These are phyloP conservation scores for Nixonia krombeini DNA, from an alignment of 1,140 invertebrate genomes.

Conservation along the genomic window DNA sequence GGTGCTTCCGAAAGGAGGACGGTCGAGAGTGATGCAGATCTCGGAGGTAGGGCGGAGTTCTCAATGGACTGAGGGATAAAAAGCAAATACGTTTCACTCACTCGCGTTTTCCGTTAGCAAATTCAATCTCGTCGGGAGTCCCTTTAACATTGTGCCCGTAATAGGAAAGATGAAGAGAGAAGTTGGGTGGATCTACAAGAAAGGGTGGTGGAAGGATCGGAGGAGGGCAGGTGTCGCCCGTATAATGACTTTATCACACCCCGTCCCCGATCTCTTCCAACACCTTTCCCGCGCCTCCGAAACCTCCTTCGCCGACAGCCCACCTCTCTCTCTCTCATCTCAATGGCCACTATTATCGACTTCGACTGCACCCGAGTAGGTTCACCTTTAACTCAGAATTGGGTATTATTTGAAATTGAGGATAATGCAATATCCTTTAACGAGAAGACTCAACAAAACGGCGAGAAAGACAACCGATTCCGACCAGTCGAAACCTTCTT, in stretches of 20 bases:
- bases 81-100: conserved; percentile 71
- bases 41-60: conserved; percentile 50
- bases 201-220: conserved; percentile 9
- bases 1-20: conserved; percentile 17
- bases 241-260: conserved; percentile 69
- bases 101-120: conserved; percentile 69
- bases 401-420: conserved; percentile 53
- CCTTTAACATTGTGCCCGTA: conserved; percentile 68
- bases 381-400: conserved; percentile 59
- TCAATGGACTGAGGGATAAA: conserved; percentile 67
- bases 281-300: conserved; percentile 32
- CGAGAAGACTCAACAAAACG: conserved; percentile 53
- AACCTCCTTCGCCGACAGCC: conserved; percentile 48
- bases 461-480: conserved; percentile 22
- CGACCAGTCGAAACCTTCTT: conserved; percentile 35
- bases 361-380: conserved; percentile 57
- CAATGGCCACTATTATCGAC: conserved; percentile 63
- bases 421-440: conserved; percentile 63
- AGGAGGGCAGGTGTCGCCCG: conserved; percentile 62
- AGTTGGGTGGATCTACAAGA: conserved; percentile 37
- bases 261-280: conserved; percentile 36
- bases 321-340: conserved; percentile 52
- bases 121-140: conserved; percentile 70
- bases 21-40: conserved; percentile 43
- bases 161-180: conserved; percentile 65